Conservation (phyloP, 1,140 invertebrate genomes). For the Protaetia brevitarsis region DNA sequence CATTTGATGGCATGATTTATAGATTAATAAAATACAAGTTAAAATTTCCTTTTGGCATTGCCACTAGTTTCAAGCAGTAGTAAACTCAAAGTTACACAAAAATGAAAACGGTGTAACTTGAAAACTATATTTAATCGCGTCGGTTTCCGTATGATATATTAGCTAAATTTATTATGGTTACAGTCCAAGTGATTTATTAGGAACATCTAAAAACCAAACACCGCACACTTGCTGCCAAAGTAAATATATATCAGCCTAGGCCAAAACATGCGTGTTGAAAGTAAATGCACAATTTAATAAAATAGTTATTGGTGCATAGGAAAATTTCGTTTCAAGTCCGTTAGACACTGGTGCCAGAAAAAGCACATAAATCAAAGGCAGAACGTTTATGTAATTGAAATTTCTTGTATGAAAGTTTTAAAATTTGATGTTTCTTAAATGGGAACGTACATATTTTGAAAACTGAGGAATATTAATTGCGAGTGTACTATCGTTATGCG, state of each 20-base stretch:
- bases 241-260: background rate
- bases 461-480: background rate
- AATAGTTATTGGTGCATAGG: background rate
- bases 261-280: conserved; percentile 11
- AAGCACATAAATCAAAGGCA: background rate
- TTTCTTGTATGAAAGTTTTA: conserved; percentile 1
- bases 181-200: conserved; percentile 10
- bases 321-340: background rate
- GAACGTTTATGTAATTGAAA: background rate
- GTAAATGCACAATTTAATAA: conserved; percentile 19
- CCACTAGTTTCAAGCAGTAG: too few relatives aligned
- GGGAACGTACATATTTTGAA: conserved; percentile 1
- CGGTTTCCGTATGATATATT: conserved; percentile 3
- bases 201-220: conserved; percentile 11
- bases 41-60: too few relatives aligned
- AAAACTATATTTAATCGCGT: background rate
- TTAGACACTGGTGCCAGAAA: background rate
- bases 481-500: background rate
- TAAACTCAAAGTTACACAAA: background rate
- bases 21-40: too few relatives aligned
- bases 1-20: too few relatives aligned
- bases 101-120: background rate
- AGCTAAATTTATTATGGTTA: conserved; percentile 8
- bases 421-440: background rate
- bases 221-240: conserved; percentile 3